Evolutionary conservation across 2,797 vertebrate genomes (phyloP), one percentile per base, ranked within the genome.

Genomic region (Cyprinella venusta): DNA sequence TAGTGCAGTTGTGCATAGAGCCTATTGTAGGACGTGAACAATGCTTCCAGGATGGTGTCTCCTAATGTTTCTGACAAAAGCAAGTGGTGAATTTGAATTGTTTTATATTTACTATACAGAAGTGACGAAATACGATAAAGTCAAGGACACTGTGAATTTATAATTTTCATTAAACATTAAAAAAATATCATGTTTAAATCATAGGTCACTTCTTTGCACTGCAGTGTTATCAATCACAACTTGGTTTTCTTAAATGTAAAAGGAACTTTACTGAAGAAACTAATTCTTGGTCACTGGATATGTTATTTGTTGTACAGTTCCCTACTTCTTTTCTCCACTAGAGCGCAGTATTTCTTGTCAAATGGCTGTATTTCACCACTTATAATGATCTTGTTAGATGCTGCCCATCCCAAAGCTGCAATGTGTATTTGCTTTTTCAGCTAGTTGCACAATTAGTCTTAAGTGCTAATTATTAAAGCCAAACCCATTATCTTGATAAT

Each of bases 301-400:
- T 8, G 26, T 26, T 50, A 5, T 71, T 38, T 80, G 71, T 38
- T 68, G 1, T 13, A 5, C 0, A 21, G n/a, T 16, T 30, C 9
- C 68, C 50, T 48, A 21, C 4, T 19, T 8, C 1, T 50, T 26
- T 36, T 45, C 5, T 26, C 71, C 86, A 45, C 77, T 83, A 86
- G 88, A 81, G 86, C 82, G 82, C 80, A 63, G 7, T 63, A n/a
- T 76, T 42, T 75, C 36, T 24, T 16, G 8, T 77, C 9, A 50
- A 24, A 77, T 61, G 6, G 8, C 26, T 42, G 69, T 40, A 19
- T 10, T 68, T 68, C 48, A 33, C 12, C 8, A 18, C 13, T n/a
- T 82, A 18, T 56, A 56, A 76, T 65, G 61, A 40, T 40, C 45
- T 38, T 33, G 52, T 65, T 82, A 75, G 71, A 65, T 33, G 50